Evolutionary conservation across 2,113 vertebrate genomes (phyloP).

Genomic region (Ptyas mucosa): DNA sequence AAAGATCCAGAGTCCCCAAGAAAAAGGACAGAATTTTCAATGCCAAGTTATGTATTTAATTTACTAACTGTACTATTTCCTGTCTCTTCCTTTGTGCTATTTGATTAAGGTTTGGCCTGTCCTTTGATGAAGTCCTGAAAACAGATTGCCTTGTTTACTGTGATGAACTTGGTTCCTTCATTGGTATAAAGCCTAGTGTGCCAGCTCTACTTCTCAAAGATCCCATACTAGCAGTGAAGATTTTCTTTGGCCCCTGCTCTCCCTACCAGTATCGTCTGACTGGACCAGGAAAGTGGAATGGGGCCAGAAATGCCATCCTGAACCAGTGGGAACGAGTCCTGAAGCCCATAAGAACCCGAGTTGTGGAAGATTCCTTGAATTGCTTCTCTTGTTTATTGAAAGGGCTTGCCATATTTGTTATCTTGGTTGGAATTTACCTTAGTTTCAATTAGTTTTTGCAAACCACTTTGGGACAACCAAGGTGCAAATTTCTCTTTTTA

Average conservation of each 20-base stretch:
- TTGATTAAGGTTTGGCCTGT: constrained; percentile 75
- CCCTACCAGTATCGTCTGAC: constrained; percentile 80
- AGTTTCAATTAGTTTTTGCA: constrained; percentile 50
- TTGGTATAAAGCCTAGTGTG: constrained; percentile 72
- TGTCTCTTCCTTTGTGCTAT: neutral
- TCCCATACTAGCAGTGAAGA: constrained; percentile 66
- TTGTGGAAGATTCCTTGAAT: constrained; percentile 25
- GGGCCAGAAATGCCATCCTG: constrained; percentile 79
- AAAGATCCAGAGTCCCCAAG: neutral
- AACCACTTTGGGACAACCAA: neutral
- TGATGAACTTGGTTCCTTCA: constrained; percentile 74
- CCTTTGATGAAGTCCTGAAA: constrained; percentile 80
- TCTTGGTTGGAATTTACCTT: constrained; percentile 60
- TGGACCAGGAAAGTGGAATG: constrained; percentile 80
- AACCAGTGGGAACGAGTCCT: constrained; percentile 78
- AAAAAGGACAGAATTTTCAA: neutral
- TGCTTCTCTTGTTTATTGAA: constrained; percentile 28
- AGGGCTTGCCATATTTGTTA: constrained; percentile 49
- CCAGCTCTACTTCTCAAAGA: constrained; percentile 73
- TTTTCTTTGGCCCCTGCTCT: constrained; percentile 76
- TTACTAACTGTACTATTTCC: neutral
- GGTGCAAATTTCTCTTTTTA: neutral
- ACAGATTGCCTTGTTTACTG: constrained; percentile 76
- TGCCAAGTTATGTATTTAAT: neutral
- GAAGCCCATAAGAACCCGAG: constrained; percentile 72